Base-by-base conservation (phyloP, 2,888 invertebrate species). In the Acleris sparsana region DNA sequence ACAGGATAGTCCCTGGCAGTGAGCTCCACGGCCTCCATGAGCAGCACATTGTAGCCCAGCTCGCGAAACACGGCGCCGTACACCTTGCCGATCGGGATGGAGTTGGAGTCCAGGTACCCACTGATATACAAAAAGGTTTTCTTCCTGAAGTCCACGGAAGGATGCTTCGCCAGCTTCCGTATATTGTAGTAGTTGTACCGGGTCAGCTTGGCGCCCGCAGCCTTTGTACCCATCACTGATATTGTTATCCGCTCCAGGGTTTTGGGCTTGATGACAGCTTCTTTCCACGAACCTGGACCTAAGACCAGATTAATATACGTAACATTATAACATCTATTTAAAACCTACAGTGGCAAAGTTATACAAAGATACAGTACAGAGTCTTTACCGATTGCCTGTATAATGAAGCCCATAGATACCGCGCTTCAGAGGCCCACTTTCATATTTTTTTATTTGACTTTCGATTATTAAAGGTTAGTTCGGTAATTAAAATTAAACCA, bases 171-270 rank as follows among this genome's bases (percentile, higher is more conserved):
- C 0, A 90, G 62, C 1, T 79, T 67, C n/a, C 73, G 75, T 71
- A 82, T 81, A 69, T 88, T 79, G 57, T 73, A 84, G 70, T 87
- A 89, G 48, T 76, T 82, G 74, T 88, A 89, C n/a, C 66, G 80
- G 3, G 69, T 70, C 5, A 71, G 70, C 9, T 70, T 79, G 0
- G 72, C 70, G 6, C 25, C 25, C 1, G 25, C 6, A 25, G 25
- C 25, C 25, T 25, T 25, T 6, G 74, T 63, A 0, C 78, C 78
- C n/a, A 77, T 77, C 0, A 88, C 79, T 1, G 68, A 63, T 3
- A 89, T 70, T 0, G 74, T 67, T 0, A 91, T 73, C 44, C 77
- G 53, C 53, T 80, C 83, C 0, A 89, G 75, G 1, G 77, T 79
- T 18, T 79, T 80, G 58, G 74, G 73, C 0, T 78, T 78, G 49